Evolutionary conservation across 1,140 invertebrate species (phyloP).

Genomic region (Rhynchophorus ferrugineus): DNA sequence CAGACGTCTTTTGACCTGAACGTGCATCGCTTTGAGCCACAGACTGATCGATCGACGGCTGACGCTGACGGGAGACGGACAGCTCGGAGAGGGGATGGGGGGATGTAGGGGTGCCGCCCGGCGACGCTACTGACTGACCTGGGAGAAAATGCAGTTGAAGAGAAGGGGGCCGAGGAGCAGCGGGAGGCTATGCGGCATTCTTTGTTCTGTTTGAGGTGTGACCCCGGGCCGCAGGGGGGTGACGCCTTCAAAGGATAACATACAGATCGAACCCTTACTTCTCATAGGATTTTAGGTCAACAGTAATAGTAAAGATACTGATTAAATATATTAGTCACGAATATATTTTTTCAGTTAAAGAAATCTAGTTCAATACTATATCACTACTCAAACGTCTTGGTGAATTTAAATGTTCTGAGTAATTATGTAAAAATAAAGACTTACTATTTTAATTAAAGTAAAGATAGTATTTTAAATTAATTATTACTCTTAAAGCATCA

Average conservation of each 20-base stretch:
- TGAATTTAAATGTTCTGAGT: no score
- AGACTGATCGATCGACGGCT: slow-evolving; percentile 42
- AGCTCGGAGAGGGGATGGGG: slow-evolving; percentile 31
- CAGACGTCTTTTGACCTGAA: slow-evolving; percentile 44
- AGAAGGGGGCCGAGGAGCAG: slow-evolving; percentile 9
- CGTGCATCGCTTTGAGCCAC: slow-evolving; percentile 41
- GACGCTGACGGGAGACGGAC: slow-evolving; percentile 42
- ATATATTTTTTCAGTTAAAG: no score
- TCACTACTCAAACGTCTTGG: no score
- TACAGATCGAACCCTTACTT: no score
- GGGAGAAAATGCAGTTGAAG: slow-evolving; percentile 28
- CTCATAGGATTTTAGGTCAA: no score
- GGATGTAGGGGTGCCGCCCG: slow-evolving; percentile 5
- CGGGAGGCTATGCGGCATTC: slow-evolving; percentile 18
- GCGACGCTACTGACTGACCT: slow-evolving; percentile 28
- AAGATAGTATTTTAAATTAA: no score
- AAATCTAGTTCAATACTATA: no score
- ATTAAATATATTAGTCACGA: no score
- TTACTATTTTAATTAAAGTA: no score
- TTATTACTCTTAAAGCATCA: no score
- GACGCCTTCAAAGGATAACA: neutral
- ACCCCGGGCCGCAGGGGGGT: slow-evolving; percentile 1
- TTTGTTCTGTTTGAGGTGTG: slow-evolving; percentile 22
- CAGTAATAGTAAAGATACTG: no score
- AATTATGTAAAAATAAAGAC: no score